Evolutionary conservation across 2,797 vertebrate species (phyloP).

Genomic region (Anguilla anguilla): DNA sequence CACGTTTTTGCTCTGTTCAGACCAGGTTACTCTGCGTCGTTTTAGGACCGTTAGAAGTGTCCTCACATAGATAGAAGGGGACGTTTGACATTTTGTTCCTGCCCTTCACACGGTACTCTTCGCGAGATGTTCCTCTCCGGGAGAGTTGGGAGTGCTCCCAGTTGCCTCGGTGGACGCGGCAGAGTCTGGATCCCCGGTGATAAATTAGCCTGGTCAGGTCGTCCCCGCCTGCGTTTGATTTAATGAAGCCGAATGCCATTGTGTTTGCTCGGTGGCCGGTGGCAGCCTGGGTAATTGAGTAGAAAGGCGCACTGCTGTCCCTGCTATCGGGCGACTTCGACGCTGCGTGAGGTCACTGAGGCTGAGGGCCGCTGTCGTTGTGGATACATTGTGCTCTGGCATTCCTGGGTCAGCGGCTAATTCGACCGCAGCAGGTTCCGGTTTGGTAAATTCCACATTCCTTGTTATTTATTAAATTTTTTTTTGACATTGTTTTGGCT

Average conservation of each 20-base stretch:
- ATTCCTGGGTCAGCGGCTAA: conserved; percentile 73
- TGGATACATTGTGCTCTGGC: conserved; percentile 73
- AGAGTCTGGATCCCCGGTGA: conserved; percentile 47
- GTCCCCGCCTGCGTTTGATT: conserved; percentile 80
- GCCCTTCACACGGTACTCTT: neutral
- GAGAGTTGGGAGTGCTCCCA: conserved; percentile 13
- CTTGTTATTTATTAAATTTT: neutral
- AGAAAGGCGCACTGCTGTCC: conserved; percentile 81
- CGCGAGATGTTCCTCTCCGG: neutral
- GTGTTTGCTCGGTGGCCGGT: conserved; percentile 82
- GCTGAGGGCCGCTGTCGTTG: conserved; percentile 76
- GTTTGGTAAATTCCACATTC: conserved; percentile 49
- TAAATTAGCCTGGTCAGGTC: conserved; percentile 91
- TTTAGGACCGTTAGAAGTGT: neutral
- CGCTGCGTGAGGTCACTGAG: conserved; percentile 78
- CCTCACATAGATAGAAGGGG: conserved; percentile 3
- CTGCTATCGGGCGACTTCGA: conserved; percentile 80
- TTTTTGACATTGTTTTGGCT: neutral
- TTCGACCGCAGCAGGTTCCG: conserved; percentile 56
- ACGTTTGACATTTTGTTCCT: conserved; percentile 28
- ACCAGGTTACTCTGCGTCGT: neutral
- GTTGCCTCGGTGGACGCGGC: conserved; percentile 18
- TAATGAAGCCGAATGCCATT: conserved; percentile 93
- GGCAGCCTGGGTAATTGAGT: conserved; percentile 90
- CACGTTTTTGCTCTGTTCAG: neutral